Percentiles rank a stretch among this genome's conserved stretches.
These are phyloP conservation scores for Brachymystax lenok DNA, from an alignment of 2,797 vertebrate genomes.

Conservation along the genomic window DNA sequence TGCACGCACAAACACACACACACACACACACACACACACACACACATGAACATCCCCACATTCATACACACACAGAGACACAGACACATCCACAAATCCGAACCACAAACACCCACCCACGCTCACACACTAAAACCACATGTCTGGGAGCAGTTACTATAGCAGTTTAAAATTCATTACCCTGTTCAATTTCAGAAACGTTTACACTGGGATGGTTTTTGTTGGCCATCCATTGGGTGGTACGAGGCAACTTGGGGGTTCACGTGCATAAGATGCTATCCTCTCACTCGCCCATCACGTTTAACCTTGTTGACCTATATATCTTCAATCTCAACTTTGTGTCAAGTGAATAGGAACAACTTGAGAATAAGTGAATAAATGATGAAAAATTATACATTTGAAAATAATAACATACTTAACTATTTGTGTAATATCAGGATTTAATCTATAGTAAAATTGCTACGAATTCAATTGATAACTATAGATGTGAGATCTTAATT, in stretches of 20 bases:
- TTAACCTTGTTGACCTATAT: background rate
- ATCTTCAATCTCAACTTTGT: background rate
- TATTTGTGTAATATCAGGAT: background rate
- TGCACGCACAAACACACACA: slow-evolving; percentile 28
- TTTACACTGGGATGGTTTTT: slow-evolving; percentile 62
- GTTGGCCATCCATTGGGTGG: slow-evolving; percentile 52
- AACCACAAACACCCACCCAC: slow-evolving; percentile 69
- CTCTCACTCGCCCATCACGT: background rate
- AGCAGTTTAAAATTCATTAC: slow-evolving; percentile 86
- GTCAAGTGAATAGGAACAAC: background rate
- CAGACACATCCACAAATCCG: slow-evolving; percentile 68
- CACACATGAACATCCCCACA: slow-evolving; percentile 25
- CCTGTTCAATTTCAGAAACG: slow-evolving; percentile 73
- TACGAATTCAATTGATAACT: too few species aligned
- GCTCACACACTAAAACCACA: slow-evolving; percentile 76
- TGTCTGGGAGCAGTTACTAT: slow-evolving; percentile 79
- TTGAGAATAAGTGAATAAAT: background rate
- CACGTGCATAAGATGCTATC: slow-evolving; percentile 2
- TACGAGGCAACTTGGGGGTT: slow-evolving; percentile 26
- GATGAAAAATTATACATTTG: background rate
- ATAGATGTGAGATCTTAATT: too few species aligned
- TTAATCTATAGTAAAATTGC: background rate
- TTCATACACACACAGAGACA: slow-evolving; percentile 70
- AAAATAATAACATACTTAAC: background rate
- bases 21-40: slow-evolving; percentile 21